phyloP scores from a whole-genome alignment of 1,140 invertebrate species.

The Drosophila arawakana region DNA sequence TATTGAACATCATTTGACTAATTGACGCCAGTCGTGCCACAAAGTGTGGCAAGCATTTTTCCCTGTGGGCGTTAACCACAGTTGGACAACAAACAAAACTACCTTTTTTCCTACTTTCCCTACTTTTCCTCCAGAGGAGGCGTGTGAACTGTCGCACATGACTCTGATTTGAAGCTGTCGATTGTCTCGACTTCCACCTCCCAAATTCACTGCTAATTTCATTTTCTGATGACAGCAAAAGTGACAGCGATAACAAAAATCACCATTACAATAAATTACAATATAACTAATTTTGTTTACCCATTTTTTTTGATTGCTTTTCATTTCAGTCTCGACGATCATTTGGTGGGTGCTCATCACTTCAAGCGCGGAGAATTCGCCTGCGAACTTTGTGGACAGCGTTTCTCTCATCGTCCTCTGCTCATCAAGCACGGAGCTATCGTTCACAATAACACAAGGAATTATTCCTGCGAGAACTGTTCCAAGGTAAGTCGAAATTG shows the following conservation, averaged over 20 bases:
- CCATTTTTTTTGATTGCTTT: constrained; percentile 31
- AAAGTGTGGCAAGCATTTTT: background rate
- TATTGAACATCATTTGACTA: constrained; percentile 85
- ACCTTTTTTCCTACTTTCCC: background rate
- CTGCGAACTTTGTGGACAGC: constrained; percentile 93
- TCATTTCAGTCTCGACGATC: constrained; percentile 91
- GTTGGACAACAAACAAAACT: constrained; percentile 59
- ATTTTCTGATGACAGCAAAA: constrained; percentile 61
- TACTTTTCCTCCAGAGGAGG: constrained; percentile 9
- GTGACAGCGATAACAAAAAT: constrained; percentile 38
- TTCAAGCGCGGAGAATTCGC: constrained; percentile 91
- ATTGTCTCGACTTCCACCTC: constrained; percentile 41
- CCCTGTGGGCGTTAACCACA: constrained; percentile 27
- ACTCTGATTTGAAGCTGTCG: constrained; percentile 65
- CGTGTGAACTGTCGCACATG: constrained; percentile 80
- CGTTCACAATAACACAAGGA: constrained; percentile 91
- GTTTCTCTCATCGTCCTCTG: constrained; percentile 92
- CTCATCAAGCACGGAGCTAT: constrained; percentile 93
- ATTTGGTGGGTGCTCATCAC: constrained; percentile 90
- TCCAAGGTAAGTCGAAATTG: constrained; percentile 88
- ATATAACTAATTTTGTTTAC: background rate
- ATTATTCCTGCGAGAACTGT: constrained; percentile 97
- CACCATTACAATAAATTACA: constrained; percentile 1
- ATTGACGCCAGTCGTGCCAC: constrained; percentile 64
- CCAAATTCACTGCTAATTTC: constrained; percentile 69